Conservation (phyloP, 2,113 vertebrate species). For the Psephotus haematonotus region DNA sequence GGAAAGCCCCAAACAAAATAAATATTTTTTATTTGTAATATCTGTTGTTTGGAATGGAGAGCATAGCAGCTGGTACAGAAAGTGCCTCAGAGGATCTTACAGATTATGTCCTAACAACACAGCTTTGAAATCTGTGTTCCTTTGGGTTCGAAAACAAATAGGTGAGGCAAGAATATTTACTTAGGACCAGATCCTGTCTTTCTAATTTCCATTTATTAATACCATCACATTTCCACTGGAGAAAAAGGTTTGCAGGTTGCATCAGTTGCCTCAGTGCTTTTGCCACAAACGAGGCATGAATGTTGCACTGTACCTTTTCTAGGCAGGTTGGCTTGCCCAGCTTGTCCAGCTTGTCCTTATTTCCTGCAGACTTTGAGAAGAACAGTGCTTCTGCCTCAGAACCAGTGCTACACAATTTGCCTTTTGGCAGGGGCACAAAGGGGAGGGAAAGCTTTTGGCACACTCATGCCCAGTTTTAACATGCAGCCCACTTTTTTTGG, state of each 20-base stretch:
- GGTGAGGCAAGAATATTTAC: conserved; percentile 4
- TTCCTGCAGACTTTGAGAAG: not conserved
- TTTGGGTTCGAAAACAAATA: conserved; percentile 32
- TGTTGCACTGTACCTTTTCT: not conserved
- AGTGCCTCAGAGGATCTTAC: conserved; percentile 34
- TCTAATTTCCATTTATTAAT: not conserved
- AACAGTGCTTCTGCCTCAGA: not conserved
- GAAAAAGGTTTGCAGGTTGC: not conserved
- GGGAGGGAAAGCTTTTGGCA: not conserved
- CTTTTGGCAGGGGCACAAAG: not conserved
- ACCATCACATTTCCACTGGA: not conserved
- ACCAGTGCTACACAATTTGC: not conserved
- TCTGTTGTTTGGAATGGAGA: conserved; percentile 38
- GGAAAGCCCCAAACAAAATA: conserved; percentile 67
- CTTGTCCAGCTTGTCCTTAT: not conserved
- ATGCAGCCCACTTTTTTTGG: not conserved
- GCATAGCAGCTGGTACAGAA: conserved; percentile 47
- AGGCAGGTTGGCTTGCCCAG: not conserved
- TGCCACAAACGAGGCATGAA: not conserved
- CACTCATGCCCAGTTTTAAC: not conserved
- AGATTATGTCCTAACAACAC: not conserved
- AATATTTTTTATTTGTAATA: conserved; percentile 63
- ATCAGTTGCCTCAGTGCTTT: not conserved
- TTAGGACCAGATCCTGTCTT: not conserved
- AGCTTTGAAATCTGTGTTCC: not conserved